Evolutionary conservation across 2,888 invertebrate genomes (phyloP).

Genomic region (Bugula neritina): DNA sequence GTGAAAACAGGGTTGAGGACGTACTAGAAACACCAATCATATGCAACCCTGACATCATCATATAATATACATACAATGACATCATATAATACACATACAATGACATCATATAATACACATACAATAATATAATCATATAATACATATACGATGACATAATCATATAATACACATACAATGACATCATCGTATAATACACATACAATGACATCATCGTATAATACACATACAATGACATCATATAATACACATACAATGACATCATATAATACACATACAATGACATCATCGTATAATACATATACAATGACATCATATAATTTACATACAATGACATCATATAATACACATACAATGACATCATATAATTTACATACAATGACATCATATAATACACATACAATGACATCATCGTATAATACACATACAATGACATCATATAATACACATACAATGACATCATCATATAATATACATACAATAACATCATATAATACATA

Average conservation of each 20-base stretch:
- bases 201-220: background rate
- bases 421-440: background rate
- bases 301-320: background rate
- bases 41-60: background rate
- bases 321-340: background rate
- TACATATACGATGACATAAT: background rate
- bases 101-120: background rate
- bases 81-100: background rate
- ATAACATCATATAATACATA: background rate
- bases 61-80: background rate
- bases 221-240: background rate
- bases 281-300: background rate
- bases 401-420: constrained; percentile 76
- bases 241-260: background rate
- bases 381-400: no score
- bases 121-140: background rate
- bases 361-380: no score
- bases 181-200: constrained; percentile 23
- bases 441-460: constrained; percentile 16
- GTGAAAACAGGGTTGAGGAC: constrained; percentile 94
- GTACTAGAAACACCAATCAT: constrained; percentile 59
- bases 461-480: background rate
- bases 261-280: constrained; percentile 18
- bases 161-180: background rate
- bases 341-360: constrained; percentile 64